Base-by-base conservation (phyloP, 2,113 vertebrate species). In the Passer montanus region DNA sequence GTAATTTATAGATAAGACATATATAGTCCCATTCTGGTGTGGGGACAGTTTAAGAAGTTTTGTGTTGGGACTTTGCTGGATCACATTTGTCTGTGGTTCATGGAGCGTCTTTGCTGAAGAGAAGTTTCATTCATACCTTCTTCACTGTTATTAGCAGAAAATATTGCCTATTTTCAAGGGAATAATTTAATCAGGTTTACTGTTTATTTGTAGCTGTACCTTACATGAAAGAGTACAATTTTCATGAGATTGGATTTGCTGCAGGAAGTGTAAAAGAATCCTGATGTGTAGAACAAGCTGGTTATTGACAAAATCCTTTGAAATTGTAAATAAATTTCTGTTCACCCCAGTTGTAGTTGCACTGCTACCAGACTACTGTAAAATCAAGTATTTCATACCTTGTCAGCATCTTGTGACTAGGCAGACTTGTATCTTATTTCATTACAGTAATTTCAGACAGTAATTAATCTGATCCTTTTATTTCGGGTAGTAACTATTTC, bases 401-500 rank as follows among this genome's bases (percentile, higher is more conserved):
- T 70, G 67, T 85, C 82, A 74, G 27, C 28, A 33, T 83, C 87
- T 93, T 95, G 76, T 97, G 93, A 91, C 82, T 58, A 56, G 43
- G 33, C 49, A 90, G 94, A 46, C 88, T 86, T 88, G 78, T 69
- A 64, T 94, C 88, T 88, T 84, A 47, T 89, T 96, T 96, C 4
- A 0, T 93, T 93, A 84, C 83, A 87, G 83, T 95, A 41, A 93
- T 84, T 94, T 93, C 82, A 90, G 85, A 64, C 82, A 78, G 86
- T 88, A 90, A 93, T 80, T 93, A 13, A 90, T 90, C 94, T 72
- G 90, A 84, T 84, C 60, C 60, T 92, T 93, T 95, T 80, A 88
- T 83, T 79, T 96, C 49, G 41, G 90, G 15, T 79, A 74, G 64
- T 78, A 91, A 81, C 72, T 95, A 92, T 95, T 93, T 86, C 85